Evolutionary conservation across 2,113 vertebrate genomes (phyloP).

Genomic region (Myotis brandtii): DNA sequence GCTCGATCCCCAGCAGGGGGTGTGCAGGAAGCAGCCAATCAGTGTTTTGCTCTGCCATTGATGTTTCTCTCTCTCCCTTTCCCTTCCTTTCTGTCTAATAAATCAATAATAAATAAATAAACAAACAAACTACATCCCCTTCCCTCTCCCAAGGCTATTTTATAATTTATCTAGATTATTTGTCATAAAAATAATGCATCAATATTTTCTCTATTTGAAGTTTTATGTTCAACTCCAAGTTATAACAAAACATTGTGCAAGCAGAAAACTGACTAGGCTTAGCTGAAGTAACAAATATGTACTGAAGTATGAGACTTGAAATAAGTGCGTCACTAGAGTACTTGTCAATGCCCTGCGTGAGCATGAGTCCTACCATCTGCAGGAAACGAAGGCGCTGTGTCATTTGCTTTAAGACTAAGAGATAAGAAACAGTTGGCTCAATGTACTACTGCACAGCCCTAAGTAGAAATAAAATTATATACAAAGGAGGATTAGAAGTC

Average conservation of each 20-base stretch:
- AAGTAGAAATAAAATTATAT: not conserved
- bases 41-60: not conserved
- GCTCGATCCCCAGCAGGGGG: not conserved
- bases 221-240: conserved; percentile 16
- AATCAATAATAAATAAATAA: not conserved
- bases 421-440: not conserved
- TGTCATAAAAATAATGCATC: not conserved
- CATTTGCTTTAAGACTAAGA: not conserved
- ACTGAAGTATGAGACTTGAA: conserved; percentile 10
- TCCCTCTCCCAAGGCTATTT: not conserved
- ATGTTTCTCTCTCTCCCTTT: not conserved
- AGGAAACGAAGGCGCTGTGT: not conserved
- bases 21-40: not conserved
- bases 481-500: not conserved
- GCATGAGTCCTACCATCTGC: not conserved
- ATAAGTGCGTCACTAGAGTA: not conserved
- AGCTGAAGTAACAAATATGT: not conserved
- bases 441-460: not conserved
- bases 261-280: not conserved
- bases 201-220: not conserved
- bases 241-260: not conserved
- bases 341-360: not conserved
- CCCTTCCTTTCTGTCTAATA: not conserved
- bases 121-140: not conserved
- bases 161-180: conserved; percentile 11